Evolutionary conservation across 53 echinoderm and acorn worm species (phyloP), one percentile per base, ranked within the genome.

Genomic region (Crossaster papposus): DNA sequence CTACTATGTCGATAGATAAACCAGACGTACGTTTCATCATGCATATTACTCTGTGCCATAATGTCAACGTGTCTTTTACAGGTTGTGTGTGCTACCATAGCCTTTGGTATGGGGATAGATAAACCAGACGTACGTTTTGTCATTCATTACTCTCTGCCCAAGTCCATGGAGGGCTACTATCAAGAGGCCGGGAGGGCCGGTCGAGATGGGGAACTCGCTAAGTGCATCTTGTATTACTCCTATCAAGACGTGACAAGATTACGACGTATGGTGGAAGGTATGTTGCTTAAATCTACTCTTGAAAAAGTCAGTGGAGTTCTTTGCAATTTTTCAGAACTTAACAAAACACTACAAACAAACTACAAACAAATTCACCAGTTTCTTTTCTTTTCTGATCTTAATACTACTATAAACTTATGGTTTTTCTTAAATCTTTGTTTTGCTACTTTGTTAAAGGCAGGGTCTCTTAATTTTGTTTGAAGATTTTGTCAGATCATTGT

Each of bases 31-130:
- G n/a, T n/a, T n/a, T n/a, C n/a, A n/a, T n/a, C n/a, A n/a, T n/a
- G n/a, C n/a, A n/a, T n/a, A n/a, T n/a, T n/a, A 44, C 2, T 7
- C 1, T 9, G 44, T 44, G 44, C n/a, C n/a, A n/a, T n/a, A 44
- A 0, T 44, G 44, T 14, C 38, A 26, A 54, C 8, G 51, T 54
- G 62, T 28, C 23, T 36, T 15, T 54, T 14, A 17, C 83, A 97
- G 97, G 97, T 97, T 23, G 94, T 97, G 9, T 97, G 97, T 90
- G 97, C 97, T 13, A 97, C 97, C 63, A 97, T 97, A 79, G 97
- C 97, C 20, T 97, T 97, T 84, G 97, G 97, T 33, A 97, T 97
- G 97, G 97, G 97, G 31, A 97, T 97, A 54, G 97, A 97, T 91
- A 97, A 97, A 81, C 94, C 97, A 0, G 95, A 97, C 86, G 97